A percentile compares a stretch with the other conserved stretches of the same genome.
Evolutionary conservation across 2,888 invertebrate species (phyloP).

Genomic region (Heliconius charithonia): DNA sequence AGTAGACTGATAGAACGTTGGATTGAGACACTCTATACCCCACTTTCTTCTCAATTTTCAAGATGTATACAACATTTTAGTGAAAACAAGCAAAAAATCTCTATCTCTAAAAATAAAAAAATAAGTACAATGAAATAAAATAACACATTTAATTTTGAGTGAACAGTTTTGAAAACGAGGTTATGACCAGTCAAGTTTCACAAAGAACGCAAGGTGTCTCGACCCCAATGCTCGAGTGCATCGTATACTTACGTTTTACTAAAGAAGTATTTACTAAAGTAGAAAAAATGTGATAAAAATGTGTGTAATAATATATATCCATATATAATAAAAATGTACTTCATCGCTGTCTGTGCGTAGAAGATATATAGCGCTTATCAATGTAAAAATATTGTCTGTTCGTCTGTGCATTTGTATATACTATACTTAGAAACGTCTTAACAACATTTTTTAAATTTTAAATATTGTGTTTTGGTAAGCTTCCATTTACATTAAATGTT

Average conservation of each 20-base stretch:
- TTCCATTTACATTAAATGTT: too few relatives aligned
- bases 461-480: too few relatives aligned
- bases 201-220: constrained; percentile 33
- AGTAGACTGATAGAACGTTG: too few relatives aligned
- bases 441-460: too few relatives aligned
- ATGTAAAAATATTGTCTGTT: too few relatives aligned
- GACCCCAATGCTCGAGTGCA: constrained; percentile 32
- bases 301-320: not conserved
- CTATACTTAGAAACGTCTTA: too few relatives aligned
- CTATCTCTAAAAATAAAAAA: not conserved
- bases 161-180: constrained; percentile 25
- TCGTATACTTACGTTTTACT: not conserved
- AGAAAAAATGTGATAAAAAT: not conserved
- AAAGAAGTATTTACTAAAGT: not conserved
- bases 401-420: too few relatives aligned
- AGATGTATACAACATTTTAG: too few relatives aligned
- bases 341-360: too few relatives aligned
- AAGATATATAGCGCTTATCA: too few relatives aligned
- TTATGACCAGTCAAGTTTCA: constrained; percentile 30
- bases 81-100: not conserved
- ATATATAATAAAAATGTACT: not conserved
- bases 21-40: too few relatives aligned
- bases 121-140: not conserved
- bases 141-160: constrained; percentile 16
- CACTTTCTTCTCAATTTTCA: too few relatives aligned